phyloP scores from a whole-genome alignment of 2,113 vertebrate genomes.

The Girardinichthys multiradiatus region DNA sequence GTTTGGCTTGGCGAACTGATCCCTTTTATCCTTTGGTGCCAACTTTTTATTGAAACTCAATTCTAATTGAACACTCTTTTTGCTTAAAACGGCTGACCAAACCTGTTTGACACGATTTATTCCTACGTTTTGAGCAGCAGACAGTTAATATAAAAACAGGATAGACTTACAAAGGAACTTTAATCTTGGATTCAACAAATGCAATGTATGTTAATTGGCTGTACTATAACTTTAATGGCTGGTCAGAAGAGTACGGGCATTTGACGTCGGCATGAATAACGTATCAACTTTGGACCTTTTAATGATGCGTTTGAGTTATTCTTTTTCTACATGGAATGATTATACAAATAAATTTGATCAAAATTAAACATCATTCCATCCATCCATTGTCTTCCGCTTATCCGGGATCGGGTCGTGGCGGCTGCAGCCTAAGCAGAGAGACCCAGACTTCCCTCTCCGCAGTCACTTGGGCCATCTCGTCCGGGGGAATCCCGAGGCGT shows the following conservation, averaged over 20 bases:
- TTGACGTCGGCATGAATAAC: background rate
- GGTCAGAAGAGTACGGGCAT: background rate
- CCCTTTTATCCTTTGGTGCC: background rate
- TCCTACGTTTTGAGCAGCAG: background rate
- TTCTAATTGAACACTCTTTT: slow-evolving; percentile 12
- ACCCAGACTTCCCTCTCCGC: too few relatives aligned
- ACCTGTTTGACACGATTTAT: background rate
- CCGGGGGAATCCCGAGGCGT: too few relatives aligned
- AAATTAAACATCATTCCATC: too few relatives aligned
- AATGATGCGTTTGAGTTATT: too few relatives aligned
- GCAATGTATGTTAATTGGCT: background rate
- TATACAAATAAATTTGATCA: background rate
- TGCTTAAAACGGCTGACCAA: slow-evolving; percentile 15
- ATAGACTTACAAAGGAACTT: background rate
- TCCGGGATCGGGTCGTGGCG: too few relatives aligned
- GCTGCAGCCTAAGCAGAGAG: too few relatives aligned
- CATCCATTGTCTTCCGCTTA: too few relatives aligned
- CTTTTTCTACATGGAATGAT: background rate
- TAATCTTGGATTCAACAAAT: background rate
- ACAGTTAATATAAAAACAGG: background rate
- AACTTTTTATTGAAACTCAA: background rate
- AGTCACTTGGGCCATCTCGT: too few relatives aligned
- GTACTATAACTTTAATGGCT: background rate
- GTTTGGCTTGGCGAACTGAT: background rate
- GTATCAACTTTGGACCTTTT: background rate